Evolutionary conservation across 2,888 invertebrate genomes (phyloP).

Genomic region (Anoncus sp.): DNA sequence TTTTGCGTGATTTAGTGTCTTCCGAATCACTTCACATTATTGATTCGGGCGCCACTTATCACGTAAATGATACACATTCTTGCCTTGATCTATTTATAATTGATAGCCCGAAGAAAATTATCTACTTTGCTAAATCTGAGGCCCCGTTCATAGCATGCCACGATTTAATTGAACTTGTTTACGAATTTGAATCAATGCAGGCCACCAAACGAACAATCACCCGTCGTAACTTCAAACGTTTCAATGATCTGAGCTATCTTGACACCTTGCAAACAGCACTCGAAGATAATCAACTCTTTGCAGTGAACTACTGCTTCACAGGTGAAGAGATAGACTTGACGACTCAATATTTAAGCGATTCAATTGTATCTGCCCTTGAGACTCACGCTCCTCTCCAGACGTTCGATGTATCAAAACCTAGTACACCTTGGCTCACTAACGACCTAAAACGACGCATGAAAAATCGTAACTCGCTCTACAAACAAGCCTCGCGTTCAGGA

Average conservation of each 20-base stretch:
- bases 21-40: not conserved
- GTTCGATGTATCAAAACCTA: not conserved
- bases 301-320: not conserved
- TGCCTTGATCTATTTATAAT: not conserved
- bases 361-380: too few species aligned
- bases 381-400: not conserved
- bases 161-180: not conserved
- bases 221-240: not conserved
- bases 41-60: not conserved
- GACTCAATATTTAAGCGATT: too few species aligned
- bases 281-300: not conserved
- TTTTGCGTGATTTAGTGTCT: not conserved
- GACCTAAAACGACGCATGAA: not conserved
- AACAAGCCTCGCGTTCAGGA: not conserved
- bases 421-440: not conserved
- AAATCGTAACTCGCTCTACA: not conserved
- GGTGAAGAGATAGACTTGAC: too few species aligned
- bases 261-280: not conserved
- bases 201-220: not conserved
- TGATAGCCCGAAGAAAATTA: not conserved
- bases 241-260: not conserved
- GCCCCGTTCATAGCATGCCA: not conserved
- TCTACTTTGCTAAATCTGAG: not conserved
- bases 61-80: not conserved
- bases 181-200: not conserved